Evolutionary conservation across 1,140 invertebrate genomes (phyloP).

Genomic region (Euura lappo): DNA sequence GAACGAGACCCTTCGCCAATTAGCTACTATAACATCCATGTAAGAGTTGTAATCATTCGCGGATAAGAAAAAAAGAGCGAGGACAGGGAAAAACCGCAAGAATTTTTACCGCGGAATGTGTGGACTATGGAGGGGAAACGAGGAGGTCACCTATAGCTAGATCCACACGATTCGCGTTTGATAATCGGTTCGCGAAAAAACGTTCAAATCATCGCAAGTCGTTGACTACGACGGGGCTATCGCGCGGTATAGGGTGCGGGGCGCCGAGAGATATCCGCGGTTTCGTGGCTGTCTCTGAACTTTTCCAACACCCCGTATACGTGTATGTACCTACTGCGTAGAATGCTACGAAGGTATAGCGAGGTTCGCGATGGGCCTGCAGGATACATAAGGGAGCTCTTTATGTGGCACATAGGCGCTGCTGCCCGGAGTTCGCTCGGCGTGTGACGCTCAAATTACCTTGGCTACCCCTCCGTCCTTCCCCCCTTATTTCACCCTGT

Average conservation of each 20-base stretch:
- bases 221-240: constrained; percentile 43
- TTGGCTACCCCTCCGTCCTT: constrained; percentile 32
- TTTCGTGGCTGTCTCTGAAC: background rate
- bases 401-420: constrained; percentile 58
- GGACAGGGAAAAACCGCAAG: no score
- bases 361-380: constrained; percentile 48
- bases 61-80: no score
- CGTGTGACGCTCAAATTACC: constrained; percentile 60
- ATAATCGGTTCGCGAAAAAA: no score
- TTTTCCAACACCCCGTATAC: background rate
- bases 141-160: no score
- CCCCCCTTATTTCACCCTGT: constrained; percentile 12
- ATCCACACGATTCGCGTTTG: no score
- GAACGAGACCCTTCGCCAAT: no score
- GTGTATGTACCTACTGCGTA: constrained; percentile 1
- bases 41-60: no score
- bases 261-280: no score
- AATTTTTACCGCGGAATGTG: no score
- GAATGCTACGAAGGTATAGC: background rate
- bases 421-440: constrained; percentile 52
- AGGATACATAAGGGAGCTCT: constrained; percentile 54
- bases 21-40: no score
- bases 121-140: no score
- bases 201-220: constrained; percentile 37
- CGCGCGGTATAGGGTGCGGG: constrained; percentile 22